Percentiles rank a stretch among this genome's conserved stretches.
Conservation (phyloP, 2,888 invertebrate species). For the Abrostola triplasia region DNA sequence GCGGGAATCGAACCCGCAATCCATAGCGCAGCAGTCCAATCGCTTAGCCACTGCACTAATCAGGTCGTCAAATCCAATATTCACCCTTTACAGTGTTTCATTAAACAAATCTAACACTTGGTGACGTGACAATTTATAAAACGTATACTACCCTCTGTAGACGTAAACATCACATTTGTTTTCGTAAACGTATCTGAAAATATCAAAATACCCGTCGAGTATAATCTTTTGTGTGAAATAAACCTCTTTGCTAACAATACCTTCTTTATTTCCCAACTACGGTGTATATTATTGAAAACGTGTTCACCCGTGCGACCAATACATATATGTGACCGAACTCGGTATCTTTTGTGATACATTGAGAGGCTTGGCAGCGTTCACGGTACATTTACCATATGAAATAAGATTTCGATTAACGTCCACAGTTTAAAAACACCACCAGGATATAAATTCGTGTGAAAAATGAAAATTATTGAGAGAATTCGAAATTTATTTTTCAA, state of each 20-base stretch:
- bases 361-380: constrained; percentile 74
- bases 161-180: no score
- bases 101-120: no score
- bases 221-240: constrained; percentile 8
- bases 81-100: no score
- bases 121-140: no score
- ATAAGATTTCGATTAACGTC: constrained; percentile 83
- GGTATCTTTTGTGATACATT: constrained; percentile 72
- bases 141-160: no score
- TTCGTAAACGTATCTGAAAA: no score
- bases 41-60: no score
- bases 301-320: constrained; percentile 65
- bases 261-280: constrained; percentile 39
- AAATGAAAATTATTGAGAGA: constrained; percentile 2
- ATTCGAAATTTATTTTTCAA: no score
- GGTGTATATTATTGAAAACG: constrained; percentile 58
- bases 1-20: no score
- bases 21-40: no score
- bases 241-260: constrained; percentile 34
- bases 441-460: constrained; percentile 45
- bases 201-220: no score
- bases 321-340: constrained; percentile 52
- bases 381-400: constrained; percentile 81
- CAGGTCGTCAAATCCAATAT: no score
- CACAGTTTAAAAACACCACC: constrained; percentile 54